Evolutionary conservation across 2,113 vertebrate genomes (phyloP).

Genomic region (Percopsis transmontana): DNA sequence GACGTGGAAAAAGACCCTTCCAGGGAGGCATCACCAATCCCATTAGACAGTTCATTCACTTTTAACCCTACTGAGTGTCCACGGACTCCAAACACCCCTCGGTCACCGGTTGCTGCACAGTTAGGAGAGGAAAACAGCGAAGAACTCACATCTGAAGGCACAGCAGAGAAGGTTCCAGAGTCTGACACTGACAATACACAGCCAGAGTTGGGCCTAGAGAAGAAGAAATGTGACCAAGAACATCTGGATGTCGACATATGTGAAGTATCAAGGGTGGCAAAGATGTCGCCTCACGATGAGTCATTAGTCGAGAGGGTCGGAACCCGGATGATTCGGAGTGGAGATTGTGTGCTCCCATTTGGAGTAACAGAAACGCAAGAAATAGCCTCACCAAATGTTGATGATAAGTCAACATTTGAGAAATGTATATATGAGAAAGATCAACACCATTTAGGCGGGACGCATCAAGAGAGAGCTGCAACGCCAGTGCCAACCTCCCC

Average conservation of each 20-base stretch:
- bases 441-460: constrained; percentile 28
- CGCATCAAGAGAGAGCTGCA: constrained; percentile 13
- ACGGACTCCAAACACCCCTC: constrained; percentile 36
- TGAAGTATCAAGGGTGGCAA: constrained; percentile 5
- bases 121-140: constrained; percentile 3
- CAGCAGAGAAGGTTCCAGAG: constrained; percentile 4
- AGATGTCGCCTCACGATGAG: background rate
- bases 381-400: constrained; percentile 13
- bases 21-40: constrained; percentile 72
- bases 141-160: constrained; percentile 6
- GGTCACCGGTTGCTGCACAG: constrained; percentile 13
- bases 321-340: constrained; percentile 6
- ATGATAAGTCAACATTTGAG: constrained; percentile 9
- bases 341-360: background rate
- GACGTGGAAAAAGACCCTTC: constrained; percentile 73
- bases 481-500: constrained; percentile 42
- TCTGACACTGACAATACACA: constrained; percentile 5
- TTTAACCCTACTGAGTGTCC: constrained; percentile 49
- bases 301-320: constrained; percentile 14
- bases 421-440: constrained; percentile 27
- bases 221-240: constrained; percentile 6
- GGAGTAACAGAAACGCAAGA: constrained; percentile 6
- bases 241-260: background rate
- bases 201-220: constrained; percentile 12
- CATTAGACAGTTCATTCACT: constrained; percentile 65